Evolutionary conservation across 2,113 vertebrate genomes (phyloP).

Genomic region (Ammodytes marinus): DNA sequence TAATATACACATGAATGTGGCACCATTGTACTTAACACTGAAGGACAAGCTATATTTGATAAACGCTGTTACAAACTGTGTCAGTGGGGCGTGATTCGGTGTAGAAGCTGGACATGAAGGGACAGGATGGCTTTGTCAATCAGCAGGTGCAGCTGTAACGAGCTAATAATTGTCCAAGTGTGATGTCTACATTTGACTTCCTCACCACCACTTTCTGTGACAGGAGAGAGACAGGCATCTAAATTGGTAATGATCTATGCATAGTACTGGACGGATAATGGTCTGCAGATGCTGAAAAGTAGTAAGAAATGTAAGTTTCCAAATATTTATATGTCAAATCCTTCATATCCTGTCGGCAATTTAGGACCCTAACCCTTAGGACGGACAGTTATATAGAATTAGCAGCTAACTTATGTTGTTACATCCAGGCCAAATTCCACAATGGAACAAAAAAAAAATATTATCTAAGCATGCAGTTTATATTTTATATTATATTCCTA

Average conservation of each 20-base stretch:
- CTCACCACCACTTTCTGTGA: not conserved
- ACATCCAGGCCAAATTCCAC: no score
- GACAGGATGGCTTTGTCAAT: constrained; percentile 1
- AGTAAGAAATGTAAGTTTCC: no score
- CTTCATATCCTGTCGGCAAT: no score
- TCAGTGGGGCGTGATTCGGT: constrained; percentile 24
- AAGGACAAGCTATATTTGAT: constrained; percentile 34
- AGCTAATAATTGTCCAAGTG: no score
- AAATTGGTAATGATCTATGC: not conserved
- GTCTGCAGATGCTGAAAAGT: not conserved
- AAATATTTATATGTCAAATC: not conserved
- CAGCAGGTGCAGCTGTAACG: constrained; percentile 1
- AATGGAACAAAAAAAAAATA: no score
- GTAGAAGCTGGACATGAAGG: not conserved
- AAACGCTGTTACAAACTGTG: constrained; percentile 25
- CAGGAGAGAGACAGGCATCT: no score
- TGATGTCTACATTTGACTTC: no score
- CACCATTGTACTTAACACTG: not conserved
- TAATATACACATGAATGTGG: not conserved
- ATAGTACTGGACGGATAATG: not conserved
- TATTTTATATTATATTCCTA: no score
- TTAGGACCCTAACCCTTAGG: no score
- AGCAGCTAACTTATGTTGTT: no score
- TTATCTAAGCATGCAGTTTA: no score
- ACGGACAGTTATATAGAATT: no score